phyloP scores from a whole-genome alignment of 2,888 invertebrate genomes.

The Nymphalis polychloros region DNA sequence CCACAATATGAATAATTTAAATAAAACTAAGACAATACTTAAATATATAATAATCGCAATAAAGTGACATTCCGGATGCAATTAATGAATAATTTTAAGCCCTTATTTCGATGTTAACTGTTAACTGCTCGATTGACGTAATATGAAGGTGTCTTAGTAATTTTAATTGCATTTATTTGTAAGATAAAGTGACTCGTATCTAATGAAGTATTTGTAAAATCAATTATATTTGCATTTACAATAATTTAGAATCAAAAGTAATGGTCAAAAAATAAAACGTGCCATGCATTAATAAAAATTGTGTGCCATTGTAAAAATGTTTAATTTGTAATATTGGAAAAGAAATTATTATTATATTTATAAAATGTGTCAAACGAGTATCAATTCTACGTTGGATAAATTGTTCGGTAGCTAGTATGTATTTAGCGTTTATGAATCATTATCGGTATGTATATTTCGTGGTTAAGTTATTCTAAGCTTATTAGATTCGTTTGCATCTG shows the following conservation, averaged over 20 bases:
- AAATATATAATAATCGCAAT: constrained; percentile 10
- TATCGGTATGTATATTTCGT: too few species aligned
- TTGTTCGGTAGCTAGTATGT: not conserved
- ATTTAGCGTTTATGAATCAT: too few species aligned
- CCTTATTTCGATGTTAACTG: not conserved
- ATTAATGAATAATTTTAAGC: constrained; percentile 1
- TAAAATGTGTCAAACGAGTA: not conserved
- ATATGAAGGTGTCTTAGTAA: not conserved
- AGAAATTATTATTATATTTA: not conserved
- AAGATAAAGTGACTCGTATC: constrained; percentile 17
- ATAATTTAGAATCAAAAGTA: not conserved
- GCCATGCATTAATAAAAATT: not conserved
- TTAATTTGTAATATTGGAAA: not conserved
- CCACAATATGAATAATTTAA: not conserved
- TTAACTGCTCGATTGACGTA: not conserved
- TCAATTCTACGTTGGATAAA: not conserved
- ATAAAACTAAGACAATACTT: not conserved
- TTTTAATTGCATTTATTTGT: constrained; percentile 17
- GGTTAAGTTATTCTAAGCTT: too few species aligned
- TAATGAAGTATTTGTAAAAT: not conserved
- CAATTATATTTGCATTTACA: not conserved
- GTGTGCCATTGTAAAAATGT: not conserved
- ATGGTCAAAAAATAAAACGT: not conserved
- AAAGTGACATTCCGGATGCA: constrained; percentile 22
- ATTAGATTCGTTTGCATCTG: too few species aligned